Conservation (phyloP, 2,888 invertebrate species). For the Cerastis rubricosa region DNA sequence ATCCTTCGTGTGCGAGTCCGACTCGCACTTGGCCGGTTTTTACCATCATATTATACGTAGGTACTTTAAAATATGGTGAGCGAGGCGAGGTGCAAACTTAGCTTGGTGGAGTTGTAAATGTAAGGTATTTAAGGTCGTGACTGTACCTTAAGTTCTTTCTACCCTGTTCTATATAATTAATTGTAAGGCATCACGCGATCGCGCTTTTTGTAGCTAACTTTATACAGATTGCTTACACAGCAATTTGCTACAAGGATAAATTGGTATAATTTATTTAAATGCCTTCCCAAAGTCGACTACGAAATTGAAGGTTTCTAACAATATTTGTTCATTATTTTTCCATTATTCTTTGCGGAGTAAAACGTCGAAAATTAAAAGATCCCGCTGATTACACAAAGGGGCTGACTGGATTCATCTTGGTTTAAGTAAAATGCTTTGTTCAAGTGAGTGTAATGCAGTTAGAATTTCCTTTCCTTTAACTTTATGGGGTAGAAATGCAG, state of each 20-base stretch:
- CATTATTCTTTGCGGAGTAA: slow-evolving; percentile 26
- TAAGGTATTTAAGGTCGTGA: neutral
- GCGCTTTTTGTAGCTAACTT: slow-evolving; percentile 61
- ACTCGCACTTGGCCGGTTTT: no score
- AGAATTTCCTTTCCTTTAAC: slow-evolving; percentile 8
- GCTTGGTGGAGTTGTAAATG: no score
- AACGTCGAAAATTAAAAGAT: slow-evolving; percentile 33
- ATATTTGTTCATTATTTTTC: slow-evolving; percentile 43
- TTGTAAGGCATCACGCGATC: slow-evolving; percentile 65
- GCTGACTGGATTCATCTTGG: slow-evolving; percentile 30
- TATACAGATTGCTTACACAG: slow-evolving; percentile 58
- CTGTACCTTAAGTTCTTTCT: slow-evolving; percentile 39
- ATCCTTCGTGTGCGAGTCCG: no score
- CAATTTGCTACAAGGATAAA: slow-evolving; percentile 60
- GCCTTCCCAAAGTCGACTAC: slow-evolving; percentile 32
- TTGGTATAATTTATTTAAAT: slow-evolving; percentile 62
- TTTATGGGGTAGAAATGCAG: neutral
- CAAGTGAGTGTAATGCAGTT: slow-evolving; percentile 20
- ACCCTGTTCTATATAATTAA: slow-evolving; percentile 61
- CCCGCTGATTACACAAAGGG: slow-evolving; percentile 34
- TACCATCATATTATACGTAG: no score
- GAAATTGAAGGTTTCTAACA: slow-evolving; percentile 43
- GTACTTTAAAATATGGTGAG: no score
- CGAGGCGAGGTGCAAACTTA: no score
- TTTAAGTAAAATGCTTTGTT: slow-evolving; percentile 36